Conservation (phyloP, 2,113 vertebrate species). For the Pseudorasbora parva region DNA sequence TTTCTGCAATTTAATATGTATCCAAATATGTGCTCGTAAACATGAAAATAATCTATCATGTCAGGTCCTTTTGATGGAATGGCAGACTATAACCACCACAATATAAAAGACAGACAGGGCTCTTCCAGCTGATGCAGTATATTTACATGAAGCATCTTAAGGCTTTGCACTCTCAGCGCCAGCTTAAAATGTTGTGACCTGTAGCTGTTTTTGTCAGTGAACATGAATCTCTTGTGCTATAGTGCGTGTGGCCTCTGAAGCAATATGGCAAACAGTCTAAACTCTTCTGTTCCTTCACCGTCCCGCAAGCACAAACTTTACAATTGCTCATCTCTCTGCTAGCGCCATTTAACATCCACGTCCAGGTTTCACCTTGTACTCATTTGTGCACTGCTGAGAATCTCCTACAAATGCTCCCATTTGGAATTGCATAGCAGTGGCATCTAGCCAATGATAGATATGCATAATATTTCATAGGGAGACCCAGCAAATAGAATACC, state of each 20-base stretch:
- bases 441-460: slow-evolving; percentile 87
- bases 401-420: slow-evolving; percentile 62
- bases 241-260: slow-evolving; percentile 52
- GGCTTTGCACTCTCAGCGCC: slow-evolving; percentile 38
- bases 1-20: background rate
- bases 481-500: slow-evolving; percentile 98
- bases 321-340: slow-evolving; percentile 22
- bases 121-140: background rate
- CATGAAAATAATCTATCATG: background rate
- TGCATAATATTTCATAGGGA: slow-evolving; percentile 93
- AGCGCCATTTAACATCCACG: slow-evolving; percentile 41
- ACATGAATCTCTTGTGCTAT: slow-evolving; percentile 42
- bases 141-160: slow-evolving; percentile 16
- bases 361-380: slow-evolving; percentile 53
- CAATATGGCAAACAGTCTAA: slow-evolving; percentile 41
- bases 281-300: slow-evolving; percentile 29
- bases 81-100: background rate
- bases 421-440: slow-evolving; percentile 77
- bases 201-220: slow-evolving; percentile 46
- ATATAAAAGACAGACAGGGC: background rate
- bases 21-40: background rate
- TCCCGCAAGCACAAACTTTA: background rate
- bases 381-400: slow-evolving; percentile 55
- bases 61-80: background rate
- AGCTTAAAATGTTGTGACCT: slow-evolving; percentile 35